phyloP scores from a whole-genome alignment of 23 tunicate genomes.

The Corella eumyota region DNA sequence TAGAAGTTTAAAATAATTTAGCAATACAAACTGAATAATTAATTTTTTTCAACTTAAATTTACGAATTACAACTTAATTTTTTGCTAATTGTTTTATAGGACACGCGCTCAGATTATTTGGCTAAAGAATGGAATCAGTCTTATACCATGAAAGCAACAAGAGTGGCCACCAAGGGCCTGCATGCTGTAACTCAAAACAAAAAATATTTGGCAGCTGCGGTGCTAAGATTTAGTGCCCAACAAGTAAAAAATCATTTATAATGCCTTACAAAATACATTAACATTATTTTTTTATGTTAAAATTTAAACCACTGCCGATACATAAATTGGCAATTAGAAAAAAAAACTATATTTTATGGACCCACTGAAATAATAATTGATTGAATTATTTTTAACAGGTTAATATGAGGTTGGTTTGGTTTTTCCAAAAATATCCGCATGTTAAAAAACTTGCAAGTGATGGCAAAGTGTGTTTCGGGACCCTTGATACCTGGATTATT shows the following conservation, averaged over 20 bases:
- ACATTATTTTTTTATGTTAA: too few relatives aligned
- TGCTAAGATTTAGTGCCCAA: conserved; percentile 58
- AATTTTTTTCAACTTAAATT: too few relatives aligned
- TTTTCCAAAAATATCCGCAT: conserved; percentile 53
- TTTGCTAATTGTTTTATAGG: too few relatives aligned
- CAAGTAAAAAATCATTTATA: conserved; percentile 68
- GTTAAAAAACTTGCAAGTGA: conserved; percentile 27
- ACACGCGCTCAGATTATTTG: conserved; percentile 47
- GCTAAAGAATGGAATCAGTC: conserved; percentile 56
- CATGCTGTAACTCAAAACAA: conserved; percentile 55
- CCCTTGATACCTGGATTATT: conserved; percentile 87
- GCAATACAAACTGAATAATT: too few relatives aligned
- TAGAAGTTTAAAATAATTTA: too few relatives aligned
- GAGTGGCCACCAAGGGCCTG: conserved; percentile 33
- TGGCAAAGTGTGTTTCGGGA: conserved; percentile 71
- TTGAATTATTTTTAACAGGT: conserved; percentile 25
- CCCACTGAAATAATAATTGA: not conserved
- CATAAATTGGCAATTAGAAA: not conserved
- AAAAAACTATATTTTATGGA: not conserved
- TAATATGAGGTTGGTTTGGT: conserved; percentile 77
- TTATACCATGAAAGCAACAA: conserved; percentile 34
- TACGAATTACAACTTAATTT: too few relatives aligned
- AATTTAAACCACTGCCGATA: too few relatives aligned
- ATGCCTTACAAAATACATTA: too few relatives aligned
- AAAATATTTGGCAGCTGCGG: conserved; percentile 69